Evolutionary conservation across 2,888 invertebrate genomes (phyloP).

Genomic region (Eurytoma californica): DNA sequence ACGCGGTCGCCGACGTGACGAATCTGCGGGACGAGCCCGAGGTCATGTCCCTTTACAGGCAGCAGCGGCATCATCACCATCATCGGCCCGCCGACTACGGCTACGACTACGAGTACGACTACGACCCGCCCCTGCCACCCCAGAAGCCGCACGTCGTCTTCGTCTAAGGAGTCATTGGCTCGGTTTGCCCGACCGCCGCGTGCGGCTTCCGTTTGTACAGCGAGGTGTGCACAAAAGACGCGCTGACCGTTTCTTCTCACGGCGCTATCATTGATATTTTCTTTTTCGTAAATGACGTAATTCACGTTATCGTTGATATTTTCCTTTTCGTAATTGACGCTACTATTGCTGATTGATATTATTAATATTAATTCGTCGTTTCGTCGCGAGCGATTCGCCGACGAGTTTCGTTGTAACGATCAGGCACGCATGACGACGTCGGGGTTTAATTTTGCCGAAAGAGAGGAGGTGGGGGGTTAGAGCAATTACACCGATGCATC

Average conservation of each 20-base stretch:
- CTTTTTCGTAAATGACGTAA: not conserved
- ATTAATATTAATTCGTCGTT: constrained; percentile 5
- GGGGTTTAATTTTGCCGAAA: not conserved
- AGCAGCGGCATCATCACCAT: constrained; percentile 58
- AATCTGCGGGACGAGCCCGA: constrained; percentile 65
- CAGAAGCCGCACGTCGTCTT: constrained; percentile 73
- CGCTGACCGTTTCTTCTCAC: not conserved
- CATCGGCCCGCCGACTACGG: constrained; percentile 63
- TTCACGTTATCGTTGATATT: constrained; percentile 7
- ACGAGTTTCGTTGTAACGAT: not conserved
- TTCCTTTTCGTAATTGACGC: not conserved
- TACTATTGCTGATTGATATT: constrained; percentile 14
- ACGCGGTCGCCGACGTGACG: constrained; percentile 72
- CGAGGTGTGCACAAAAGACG: too few species aligned
- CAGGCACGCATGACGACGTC: not conserved
- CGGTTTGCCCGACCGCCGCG: not conserved
- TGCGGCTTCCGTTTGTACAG: too few species aligned
- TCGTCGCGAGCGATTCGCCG: not conserved
- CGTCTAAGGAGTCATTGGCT: constrained; percentile 60
- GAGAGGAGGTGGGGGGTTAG: not conserved
- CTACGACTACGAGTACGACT: constrained; percentile 70
- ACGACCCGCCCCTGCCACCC: constrained; percentile 65
- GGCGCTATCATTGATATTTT: constrained; percentile 8
- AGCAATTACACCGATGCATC: constrained; percentile 37
- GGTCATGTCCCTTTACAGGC: constrained; percentile 68